Evolutionary conservation across 2,113 vertebrate genomes (phyloP), one percentile per base, ranked within the genome.

Genomic region (Chaetops frenatus): DNA sequence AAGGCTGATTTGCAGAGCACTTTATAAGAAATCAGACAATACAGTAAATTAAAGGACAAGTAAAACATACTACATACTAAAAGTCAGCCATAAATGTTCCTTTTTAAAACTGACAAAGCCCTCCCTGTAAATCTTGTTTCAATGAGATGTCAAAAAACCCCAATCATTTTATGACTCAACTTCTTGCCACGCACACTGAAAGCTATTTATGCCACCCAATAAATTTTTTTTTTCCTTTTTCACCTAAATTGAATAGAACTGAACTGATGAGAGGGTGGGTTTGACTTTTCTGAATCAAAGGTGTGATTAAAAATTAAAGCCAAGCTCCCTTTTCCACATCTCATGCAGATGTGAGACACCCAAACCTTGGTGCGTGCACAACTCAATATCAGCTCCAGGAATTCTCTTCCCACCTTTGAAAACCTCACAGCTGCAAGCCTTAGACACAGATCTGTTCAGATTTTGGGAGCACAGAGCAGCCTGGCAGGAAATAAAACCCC

Each of bases 241-340:
- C 58, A 78, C 50, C 38, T 66, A 45, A 82, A 81, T 6, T 19
- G 31, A 92, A 65, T 7, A 85, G 65, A 88, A 50, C 25, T 86
- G n/a, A 83, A 64, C 36, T 45, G n/a, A 81, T 24, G 15, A 27
- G n/a, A 90, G 24, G 74, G 22, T 60, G 22, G 47, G n/a, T 78
- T 95, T 90, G 81, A 64, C 53, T 95, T 50, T 57, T 76, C 69
- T 54, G 45, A 89, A 87, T 81, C 89, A 95, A 87, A 91, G 69
- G 10, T 12, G 23, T 50, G 57, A 96, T 94, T 87, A 95, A 94
- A 95, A 94, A 92, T 87, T 74, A 91, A 92, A 87, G 16, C 35
- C 64, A 12, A 76, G 28, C 7, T 79, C 51, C 35, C 14, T 72
- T 89, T 92, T 35, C 53, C 70, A 56, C 61, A 29, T 53, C 71